Evolutionary conservation across 2,888 invertebrate genomes (phyloP), one percentile per base, ranked within the genome.

Genomic region (Pachliopta kotzebuea): DNA sequence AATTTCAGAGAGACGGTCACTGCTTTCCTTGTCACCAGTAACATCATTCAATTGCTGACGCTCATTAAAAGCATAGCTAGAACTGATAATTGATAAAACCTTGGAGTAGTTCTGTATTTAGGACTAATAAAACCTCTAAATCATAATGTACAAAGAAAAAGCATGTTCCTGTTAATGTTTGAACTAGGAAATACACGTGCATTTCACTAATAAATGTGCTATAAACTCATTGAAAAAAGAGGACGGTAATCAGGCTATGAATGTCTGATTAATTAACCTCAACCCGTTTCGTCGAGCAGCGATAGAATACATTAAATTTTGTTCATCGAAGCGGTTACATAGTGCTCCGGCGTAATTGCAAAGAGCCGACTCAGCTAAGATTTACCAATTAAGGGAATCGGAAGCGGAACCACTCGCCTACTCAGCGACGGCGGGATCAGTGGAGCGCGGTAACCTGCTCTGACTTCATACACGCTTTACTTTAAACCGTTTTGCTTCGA

Each of bases 341-440:
- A 78, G 76, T 81, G 77, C 72, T 73, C 68, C 73, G 77, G 76
- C 81, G 72, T 85, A 87, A 90, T 89, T 88, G 85, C 85, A 85
- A 88, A 87, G 83, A 82, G 90, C 89, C 62, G 73, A 76, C 84
- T 88, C 88, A 88, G 89, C 89, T 87, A 90, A 90, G 89, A 90
- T 84, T 88, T 85, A 84, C 84, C 89, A 90, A 90, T 90, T 90
- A 90, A 83, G 83, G 71, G 83, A 85, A 84, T 85, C 87, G 81
- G 81, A 71, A 80, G 82, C 85, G 86, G 84, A 86, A 87, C 86
- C 83, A 72, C 75, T 79, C 72, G 86, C 83, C 74, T 77, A 80
- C 77, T 88, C 86, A 86, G 87, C 88, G 69, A 57, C 67, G 69
- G 69, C 64, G 64, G 66, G 65, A 60, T 69, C 74, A 69, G 69